Base-by-base conservation (phyloP, 2,797 vertebrate species). In the Percopsis omiscomaycus region DNA sequence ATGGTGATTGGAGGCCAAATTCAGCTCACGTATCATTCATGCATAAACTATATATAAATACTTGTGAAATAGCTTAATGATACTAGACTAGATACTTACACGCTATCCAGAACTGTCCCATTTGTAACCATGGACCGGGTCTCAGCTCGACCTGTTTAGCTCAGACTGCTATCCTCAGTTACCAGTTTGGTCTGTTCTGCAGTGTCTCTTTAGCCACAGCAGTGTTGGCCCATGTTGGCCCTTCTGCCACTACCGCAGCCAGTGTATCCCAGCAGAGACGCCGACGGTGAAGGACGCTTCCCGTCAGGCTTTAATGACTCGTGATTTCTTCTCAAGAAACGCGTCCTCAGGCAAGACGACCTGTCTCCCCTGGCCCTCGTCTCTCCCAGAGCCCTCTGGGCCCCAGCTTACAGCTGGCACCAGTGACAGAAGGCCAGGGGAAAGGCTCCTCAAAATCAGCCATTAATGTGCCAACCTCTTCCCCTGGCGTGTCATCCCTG, bases 261-360 rank as follows among this genome's bases (percentile, higher is more conserved):
- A 58, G 82, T 80, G 74, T 83, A 82, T 86, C 79, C 77, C 82
- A 68, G 77, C 76, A 79, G 63, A 84, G 80, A 77, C 3, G 37
- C 68, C 85, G 90, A 92, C 89, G 90, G 89, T 84, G 44, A 91
- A 92, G 90, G 92, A 92, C 87, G 71, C 75, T 77, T 87, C 77
- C 86, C 81, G 76, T 92, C 90, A 91, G 79, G 71, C 83, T 85
- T 85, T 90, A 90, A 90, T 92, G 90, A 92, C 89, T 90, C 82
- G 50, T 89, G 83, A 90, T 89, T 90, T 84, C 76, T 81, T 66
- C 22, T 84, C 6, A 9, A 82, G 73, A 73, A 77, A 75, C 59
- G 57, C 66, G 66, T 85, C 80, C 78, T 77, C 76, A 14, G 82
- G 81, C 78, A 75, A 75, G 69, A 69, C 55, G 49, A 65, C 73